A percentile compares a stretch with the other conserved stretches of the same genome.
phyloP scores from a whole-genome alignment of 2,113 vertebrate species.

The Anser cygnoides region DNA sequence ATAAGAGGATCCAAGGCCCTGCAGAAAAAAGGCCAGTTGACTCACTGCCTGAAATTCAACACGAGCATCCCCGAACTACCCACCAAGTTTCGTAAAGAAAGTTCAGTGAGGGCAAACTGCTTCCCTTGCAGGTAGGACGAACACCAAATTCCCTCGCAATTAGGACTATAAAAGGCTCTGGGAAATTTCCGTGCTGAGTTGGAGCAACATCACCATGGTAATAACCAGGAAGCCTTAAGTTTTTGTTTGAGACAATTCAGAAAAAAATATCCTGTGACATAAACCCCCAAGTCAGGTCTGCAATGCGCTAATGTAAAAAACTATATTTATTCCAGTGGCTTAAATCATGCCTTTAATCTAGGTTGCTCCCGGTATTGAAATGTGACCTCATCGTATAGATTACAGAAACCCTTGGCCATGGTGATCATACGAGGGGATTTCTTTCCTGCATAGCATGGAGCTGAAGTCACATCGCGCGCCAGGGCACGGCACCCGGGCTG shows the following conservation, averaged over 20 bases:
- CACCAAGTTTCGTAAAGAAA: not conserved
- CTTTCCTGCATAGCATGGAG: not conserved
- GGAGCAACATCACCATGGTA: constrained; percentile 65
- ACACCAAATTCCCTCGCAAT: constrained; percentile 6
- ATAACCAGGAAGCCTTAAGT: constrained; percentile 46
- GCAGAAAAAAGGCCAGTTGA: not conserved
- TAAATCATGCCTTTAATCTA: constrained; percentile 59
- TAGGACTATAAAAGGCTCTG: constrained; percentile 41
- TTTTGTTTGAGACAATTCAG: constrained; percentile 49
- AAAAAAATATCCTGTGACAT: constrained; percentile 46
- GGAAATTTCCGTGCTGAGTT: constrained; percentile 48
- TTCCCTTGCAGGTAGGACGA: constrained; percentile 21
- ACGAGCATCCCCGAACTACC: not conserved
- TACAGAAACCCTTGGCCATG: constrained; percentile 9
- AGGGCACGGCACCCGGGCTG: not conserved
- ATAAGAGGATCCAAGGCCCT: not conserved
- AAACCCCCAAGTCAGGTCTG: constrained; percentile 22
- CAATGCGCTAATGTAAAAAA: constrained; percentile 13
- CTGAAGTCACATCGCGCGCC: not conserved
- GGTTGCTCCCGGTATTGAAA: constrained; percentile 6
- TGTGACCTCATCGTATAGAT: constrained; percentile 23
- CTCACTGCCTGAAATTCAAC: not conserved
- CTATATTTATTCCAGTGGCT: constrained; percentile 36
- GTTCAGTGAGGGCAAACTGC: constrained; percentile 12
- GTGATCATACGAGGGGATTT: not conserved